Base-by-base conservation (phyloP, 2,113 vertebrate genomes). In the Dromas ardeola region DNA sequence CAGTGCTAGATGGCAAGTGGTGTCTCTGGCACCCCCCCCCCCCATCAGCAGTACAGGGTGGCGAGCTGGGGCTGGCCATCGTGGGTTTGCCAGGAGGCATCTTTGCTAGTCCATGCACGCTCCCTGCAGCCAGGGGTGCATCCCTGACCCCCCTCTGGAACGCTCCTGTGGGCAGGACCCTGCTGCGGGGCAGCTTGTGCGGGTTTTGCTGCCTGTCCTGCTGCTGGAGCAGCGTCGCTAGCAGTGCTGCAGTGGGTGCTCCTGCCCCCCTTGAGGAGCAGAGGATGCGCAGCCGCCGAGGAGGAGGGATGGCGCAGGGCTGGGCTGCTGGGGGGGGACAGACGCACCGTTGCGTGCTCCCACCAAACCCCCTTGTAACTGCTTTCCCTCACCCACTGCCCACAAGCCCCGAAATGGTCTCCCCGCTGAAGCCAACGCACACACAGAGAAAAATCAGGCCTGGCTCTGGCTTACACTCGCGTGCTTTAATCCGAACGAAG, bases 241-340 rank as follows among this genome's bases (percentile, higher is more conserved):
- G 42, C 42, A 43, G 23, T 15, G 27, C 78, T 70, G 50, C 65
- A 36, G 55, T 3, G 1, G 53, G 6, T 86, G 69, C 21, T 66
- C 15, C 91, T 43, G 45, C 61, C 66, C 34, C 30, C 10, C 36
- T 8, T 25, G 34, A 81, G 72, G 42, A n/a, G 6, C 71, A 66
- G 36, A 11, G 0, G 0, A 30, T 5, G 30, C 18, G n/a, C 66
- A 50, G 47, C 42, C 4, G 2, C 55, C 29, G 73, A 0, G 0
- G 11, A 82, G 32, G 23, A 86, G 36, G 15, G 47, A 32, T 3
- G 10, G 55, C 40, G 29, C 13, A 0, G 42, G 30, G 38, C 43
- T 43, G 6, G 3, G 40, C 62, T 61, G 45, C 52, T 71, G 4
- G 2, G 55, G 36, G 55, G 36, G 36, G 16, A 49, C 38, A 38